These are phyloP conservation scores for Plagiodera versicolora DNA, from an alignment of 2,888 invertebrate species.

Conservation along the genomic window DNA sequence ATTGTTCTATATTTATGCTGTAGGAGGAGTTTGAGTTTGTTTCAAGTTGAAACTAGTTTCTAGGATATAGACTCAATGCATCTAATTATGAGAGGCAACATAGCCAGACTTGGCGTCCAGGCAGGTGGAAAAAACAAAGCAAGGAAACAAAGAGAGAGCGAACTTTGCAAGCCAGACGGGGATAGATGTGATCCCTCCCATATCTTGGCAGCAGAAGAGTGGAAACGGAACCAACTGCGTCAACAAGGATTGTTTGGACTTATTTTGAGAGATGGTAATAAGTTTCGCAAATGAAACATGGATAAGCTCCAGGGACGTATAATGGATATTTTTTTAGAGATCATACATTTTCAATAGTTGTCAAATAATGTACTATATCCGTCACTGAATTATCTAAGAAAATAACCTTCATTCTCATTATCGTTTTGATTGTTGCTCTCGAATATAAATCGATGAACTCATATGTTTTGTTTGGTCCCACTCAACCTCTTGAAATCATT, in stretches of 20 bases:
- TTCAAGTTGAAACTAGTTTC: background rate
- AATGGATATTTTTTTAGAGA: background rate
- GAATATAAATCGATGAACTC: too few species aligned
- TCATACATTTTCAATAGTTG: too few species aligned
- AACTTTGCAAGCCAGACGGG: slow-evolving; percentile 29
- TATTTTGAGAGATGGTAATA: slow-evolving; percentile 47
- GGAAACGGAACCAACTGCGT: slow-evolving; percentile 45
- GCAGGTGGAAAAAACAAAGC: slow-evolving; percentile 29
- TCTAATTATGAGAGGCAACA: background rate
- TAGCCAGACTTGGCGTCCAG: slow-evolving; percentile 6
- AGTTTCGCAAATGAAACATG: slow-evolving; percentile 36
- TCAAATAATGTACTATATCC: too few species aligned
- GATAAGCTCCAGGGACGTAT: slow-evolving; percentile 9
- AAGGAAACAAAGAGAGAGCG: slow-evolving; percentile 20
- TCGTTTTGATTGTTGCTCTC: too few species aligned
- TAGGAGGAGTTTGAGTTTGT: too few species aligned
- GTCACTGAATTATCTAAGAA: too few species aligned
- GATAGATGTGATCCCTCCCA: slow-evolving; percentile 40
- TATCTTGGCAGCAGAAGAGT: slow-evolving; percentile 26
- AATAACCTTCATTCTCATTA: too few species aligned
- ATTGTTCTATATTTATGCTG: too few species aligned
- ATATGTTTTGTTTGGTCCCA: too few species aligned
- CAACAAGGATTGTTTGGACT: slow-evolving; percentile 49
- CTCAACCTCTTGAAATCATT: background rate
- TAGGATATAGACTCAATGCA: background rate